phyloP scores from a whole-genome alignment of 2,797 vertebrate genomes.

The Ispidina lecontei region DNA sequence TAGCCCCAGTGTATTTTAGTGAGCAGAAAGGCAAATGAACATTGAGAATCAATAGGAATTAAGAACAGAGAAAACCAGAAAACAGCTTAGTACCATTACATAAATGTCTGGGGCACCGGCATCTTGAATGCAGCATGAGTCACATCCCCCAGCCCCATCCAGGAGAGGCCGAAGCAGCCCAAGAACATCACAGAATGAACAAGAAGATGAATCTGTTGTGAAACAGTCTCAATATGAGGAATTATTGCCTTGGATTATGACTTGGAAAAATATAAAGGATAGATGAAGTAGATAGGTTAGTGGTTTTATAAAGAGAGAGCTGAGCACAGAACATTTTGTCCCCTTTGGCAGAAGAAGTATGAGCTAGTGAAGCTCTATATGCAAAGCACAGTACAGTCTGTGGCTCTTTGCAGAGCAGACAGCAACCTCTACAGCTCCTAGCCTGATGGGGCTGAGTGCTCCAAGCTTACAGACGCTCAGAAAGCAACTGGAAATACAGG shows the following conservation, averaged over 20 bases:
- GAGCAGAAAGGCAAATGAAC: not conserved
- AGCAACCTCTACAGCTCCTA: not conserved
- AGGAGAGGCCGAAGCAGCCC: not conserved
- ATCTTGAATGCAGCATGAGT: not conserved
- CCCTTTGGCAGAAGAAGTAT: not conserved
- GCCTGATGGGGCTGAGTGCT: not conserved
- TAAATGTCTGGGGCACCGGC: not conserved
- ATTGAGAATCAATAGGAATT: not conserved
- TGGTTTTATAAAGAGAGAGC: fast-evolving
- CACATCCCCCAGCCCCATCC: not conserved
- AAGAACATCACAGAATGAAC: not conserved
- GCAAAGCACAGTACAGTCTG: not conserved
- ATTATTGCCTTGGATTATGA: not conserved
- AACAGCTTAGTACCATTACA: not conserved
- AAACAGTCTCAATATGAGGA: not conserved
- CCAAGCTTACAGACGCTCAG: not conserved
- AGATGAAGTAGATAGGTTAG: not conserved
- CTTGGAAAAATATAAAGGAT: not conserved
- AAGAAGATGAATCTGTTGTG: not conserved
- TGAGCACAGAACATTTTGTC: not conserved
- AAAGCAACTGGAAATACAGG: not conserved
- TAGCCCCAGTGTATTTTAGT: not conserved
- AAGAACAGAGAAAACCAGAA: not conserved
- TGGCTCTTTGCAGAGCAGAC: fast-evolving
- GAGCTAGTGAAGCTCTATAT: fast-evolving